Evolutionary conservation across 2,888 invertebrate species (phyloP), one percentile per base, ranked within the genome.

Genomic region (Rotaria socialis): DNA sequence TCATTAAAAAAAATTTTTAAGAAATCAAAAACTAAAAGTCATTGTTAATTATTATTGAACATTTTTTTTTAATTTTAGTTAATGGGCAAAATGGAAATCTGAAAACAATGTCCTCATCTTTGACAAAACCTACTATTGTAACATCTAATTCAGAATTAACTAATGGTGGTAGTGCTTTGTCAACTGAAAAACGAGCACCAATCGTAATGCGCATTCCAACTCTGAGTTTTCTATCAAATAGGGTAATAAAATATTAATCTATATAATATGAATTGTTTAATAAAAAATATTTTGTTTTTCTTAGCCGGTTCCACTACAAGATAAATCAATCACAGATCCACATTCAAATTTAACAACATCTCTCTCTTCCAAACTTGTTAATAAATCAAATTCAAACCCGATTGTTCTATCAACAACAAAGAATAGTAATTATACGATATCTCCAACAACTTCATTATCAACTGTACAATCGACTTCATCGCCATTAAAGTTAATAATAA

Each of bases 381-480:
- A 67, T 67, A 67, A 35, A 67, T 2, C 35, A 14, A 67, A 67
- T 35, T 35, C 67, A 35, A 35, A 11, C 35, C 67, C 67, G 16
- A 67, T 67, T 35, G n/a, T 67, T 35, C 35, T 67, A 67, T 67
- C 67, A 67, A 67, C 67, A 27, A 67, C 67, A 67, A 67, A 67
- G 27, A 75, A 75, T 75, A 47, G 75, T 47, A 43, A 47, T 43
- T 75, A 41, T 43, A 43, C 47, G 3, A 43, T 43, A 43, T 75
- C 75, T 24, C 41, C 75, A 47, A 43, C 75, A 43, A 43, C 43
- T 47, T 41, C 47, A 75, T 43, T 47, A 75, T 75, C 75, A 43
- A 43, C 75, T 75, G 75, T 75, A 43, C 75, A 75, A 75, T 75
- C 75, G 47, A 75, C 75, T 2, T 75, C 75, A 41, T 75, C 75